Conservation (phyloP, 2,888 invertebrate genomes). For the Chloromyia formosa region DNA sequence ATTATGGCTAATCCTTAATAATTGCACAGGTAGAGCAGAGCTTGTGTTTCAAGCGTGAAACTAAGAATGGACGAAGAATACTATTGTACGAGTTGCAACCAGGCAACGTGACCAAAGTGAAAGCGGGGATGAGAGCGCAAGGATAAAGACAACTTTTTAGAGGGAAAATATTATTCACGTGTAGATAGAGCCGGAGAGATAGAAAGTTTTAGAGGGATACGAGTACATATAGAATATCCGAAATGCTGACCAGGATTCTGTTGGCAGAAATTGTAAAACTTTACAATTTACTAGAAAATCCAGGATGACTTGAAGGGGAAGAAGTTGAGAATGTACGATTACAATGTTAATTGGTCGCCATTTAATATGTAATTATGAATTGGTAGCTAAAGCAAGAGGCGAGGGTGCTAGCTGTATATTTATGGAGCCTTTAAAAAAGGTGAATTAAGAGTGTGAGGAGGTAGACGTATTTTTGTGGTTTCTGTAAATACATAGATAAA, state of each 20-base stretch:
- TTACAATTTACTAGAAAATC: constrained; percentile 28
- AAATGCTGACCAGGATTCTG: constrained; percentile 32
- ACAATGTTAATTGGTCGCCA: constrained; percentile 26
- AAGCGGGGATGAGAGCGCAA: not conserved
- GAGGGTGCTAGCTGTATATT: not conserved
- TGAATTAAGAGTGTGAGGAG: no score
- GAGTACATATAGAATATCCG: not conserved
- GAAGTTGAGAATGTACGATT: constrained; percentile 28
- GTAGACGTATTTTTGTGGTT: no score
- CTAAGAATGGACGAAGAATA: not conserved
- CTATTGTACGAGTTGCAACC: not conserved
- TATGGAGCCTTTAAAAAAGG: no score
- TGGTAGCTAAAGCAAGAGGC: constrained; percentile 1
- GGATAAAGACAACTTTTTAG: constrained; percentile 29
- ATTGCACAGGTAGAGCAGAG: constrained; percentile 49
- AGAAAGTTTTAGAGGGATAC: not conserved
- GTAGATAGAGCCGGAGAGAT: constrained; percentile 24
- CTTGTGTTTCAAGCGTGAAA: constrained; percentile 48
- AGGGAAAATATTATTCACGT: constrained; percentile 36
- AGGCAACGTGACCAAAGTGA: not conserved
- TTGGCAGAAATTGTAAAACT: constrained; percentile 17
- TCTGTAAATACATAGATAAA: no score
- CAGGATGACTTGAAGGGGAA: not conserved
- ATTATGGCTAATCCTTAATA: constrained; percentile 50
- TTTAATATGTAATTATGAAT: constrained; percentile 25